These are phyloP conservation scores for Thymelicus sylvestris DNA, from an alignment of 2,888 invertebrate genomes.

Conservation along the genomic window DNA sequence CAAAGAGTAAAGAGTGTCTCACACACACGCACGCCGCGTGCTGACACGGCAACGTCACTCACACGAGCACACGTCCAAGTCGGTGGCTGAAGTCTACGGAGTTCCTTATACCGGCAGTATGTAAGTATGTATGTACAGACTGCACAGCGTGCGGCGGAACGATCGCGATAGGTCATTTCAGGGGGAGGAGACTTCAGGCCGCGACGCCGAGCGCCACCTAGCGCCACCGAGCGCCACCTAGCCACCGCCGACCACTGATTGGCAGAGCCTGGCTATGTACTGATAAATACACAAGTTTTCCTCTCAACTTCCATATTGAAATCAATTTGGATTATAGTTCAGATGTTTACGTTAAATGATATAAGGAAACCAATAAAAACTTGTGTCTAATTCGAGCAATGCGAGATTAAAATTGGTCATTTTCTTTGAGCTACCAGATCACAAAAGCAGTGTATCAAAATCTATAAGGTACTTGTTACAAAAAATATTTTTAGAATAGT, in stretches of 20 bases:
- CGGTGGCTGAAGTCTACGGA: constrained; percentile 30
- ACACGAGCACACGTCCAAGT: constrained; percentile 14
- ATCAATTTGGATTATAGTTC: no score
- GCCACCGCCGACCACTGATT: constrained; percentile 17
- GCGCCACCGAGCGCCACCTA: constrained; percentile 24
- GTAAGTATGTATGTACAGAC: neutral
- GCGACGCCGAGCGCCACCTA: constrained; percentile 16
- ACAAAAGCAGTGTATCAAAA: no score
- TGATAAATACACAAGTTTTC: neutral
- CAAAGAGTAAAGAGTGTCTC: neutral
- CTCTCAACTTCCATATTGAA: neutral
- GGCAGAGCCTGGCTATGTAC: neutral
- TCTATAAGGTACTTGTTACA: no score
- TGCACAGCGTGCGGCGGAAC: constrained; percentile 4
- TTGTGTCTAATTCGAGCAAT: no score
- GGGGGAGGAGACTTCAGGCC: constrained; percentile 29
- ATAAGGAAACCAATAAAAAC: no score
- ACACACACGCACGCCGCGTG: constrained; percentile 12
- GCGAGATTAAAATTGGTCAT: no score
- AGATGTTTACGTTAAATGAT: no score
- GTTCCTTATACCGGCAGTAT: constrained; percentile 24
- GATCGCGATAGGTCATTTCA: constrained; percentile 36
- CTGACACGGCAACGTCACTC: constrained; percentile 8
- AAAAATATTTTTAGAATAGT: no score
- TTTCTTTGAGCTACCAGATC: no score